Evolutionary conservation across 2,113 vertebrate species (phyloP), one percentile per base, ranked within the genome.

Genomic region (Clarias macrocephalus): DNA sequence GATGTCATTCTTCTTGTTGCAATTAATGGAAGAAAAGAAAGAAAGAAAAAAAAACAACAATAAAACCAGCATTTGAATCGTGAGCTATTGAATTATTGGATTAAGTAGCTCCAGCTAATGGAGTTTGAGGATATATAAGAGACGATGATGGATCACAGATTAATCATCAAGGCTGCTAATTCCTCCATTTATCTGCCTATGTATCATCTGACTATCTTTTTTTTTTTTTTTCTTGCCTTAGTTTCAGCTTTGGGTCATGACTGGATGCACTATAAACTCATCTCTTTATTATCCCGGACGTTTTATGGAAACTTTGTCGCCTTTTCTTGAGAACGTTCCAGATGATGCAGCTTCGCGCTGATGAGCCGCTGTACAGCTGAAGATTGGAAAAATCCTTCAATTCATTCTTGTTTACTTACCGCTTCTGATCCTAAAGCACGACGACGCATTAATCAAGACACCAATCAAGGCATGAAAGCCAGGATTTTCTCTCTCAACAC

Each of bases 81-180:
- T 33, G 85, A n/a, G 83, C 80, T 90, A 84, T 89, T 86, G 85
- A 88, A 70, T 90, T 86, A 90, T 90, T 89, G 87, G 89, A 92
- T 90, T 59, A 91, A 89, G 89, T 80, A 88, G 37, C 77, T 65
- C 82, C 60, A 63, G 85, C 83, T 90, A 92, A 90, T 92, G 84
- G 87, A 90, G 89, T 89, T 88, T 88, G 83, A 87, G 48, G 63
- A 87, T 85, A 91, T 85, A 91, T 90, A 88, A 84, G 87, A 85
- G 88, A 84, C 84, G 84, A 88, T 90, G 89, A 89, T 90, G 88
- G 85, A 89, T 88, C 68, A 84, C 86, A 79, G 84, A 80, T 84
- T 88, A 88, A 65, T 90, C 80, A 72, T 84, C 80, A 84, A 88
- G 80, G 68, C 79, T 56, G 84, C 84, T 87, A 90, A 89, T 91